Evolutionary conservation across 1,140 invertebrate species (phyloP).

Genomic region (Drosophila navojoa): DNA sequence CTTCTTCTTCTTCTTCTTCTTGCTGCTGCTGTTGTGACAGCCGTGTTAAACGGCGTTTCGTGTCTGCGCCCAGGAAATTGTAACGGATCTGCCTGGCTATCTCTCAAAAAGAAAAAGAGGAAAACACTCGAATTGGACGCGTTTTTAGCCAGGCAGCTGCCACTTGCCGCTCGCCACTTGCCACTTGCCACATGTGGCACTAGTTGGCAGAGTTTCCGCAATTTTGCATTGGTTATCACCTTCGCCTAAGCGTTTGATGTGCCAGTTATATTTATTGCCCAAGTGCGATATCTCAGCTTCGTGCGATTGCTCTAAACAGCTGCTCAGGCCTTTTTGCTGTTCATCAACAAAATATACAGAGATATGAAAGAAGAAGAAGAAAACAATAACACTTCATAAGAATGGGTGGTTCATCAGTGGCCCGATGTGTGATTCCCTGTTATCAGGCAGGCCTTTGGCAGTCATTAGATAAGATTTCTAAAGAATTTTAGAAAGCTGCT

Average conservation of each 20-base stretch:
- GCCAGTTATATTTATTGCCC: conserved; percentile 51
- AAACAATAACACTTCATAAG: conserved; percentile 9
- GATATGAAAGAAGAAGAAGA: neutral
- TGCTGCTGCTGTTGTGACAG: conserved; percentile 56
- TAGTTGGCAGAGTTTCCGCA: conserved; percentile 49
- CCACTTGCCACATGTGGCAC: conserved; percentile 41
- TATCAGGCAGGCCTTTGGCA: conserved; percentile 15
- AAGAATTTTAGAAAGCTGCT: neutral
- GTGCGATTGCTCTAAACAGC: conserved; percentile 50
- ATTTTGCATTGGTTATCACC: conserved; percentile 77
- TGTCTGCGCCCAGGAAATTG: conserved; percentile 57
- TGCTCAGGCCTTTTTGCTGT: neutral
- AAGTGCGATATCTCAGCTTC: conserved; percentile 62
- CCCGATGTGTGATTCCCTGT: conserved; percentile 18
- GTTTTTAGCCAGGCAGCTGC: conserved; percentile 37
- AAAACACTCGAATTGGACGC: conserved; percentile 40
- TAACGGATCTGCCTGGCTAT: conserved; percentile 53
- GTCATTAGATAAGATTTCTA: conserved; percentile 16
- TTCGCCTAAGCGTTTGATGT: conserved; percentile 60
- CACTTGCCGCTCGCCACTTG: conserved; percentile 32
- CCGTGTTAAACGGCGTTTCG: conserved; percentile 45
- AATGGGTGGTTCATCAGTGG: conserved; percentile 28
- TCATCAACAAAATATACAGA: neutral
- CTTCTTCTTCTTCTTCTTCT: conserved; percentile 20
- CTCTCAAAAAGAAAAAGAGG: conserved; percentile 1